Base-by-base conservation (phyloP, 1,140 invertebrate species). In the Steinernema feltiae region DNA sequence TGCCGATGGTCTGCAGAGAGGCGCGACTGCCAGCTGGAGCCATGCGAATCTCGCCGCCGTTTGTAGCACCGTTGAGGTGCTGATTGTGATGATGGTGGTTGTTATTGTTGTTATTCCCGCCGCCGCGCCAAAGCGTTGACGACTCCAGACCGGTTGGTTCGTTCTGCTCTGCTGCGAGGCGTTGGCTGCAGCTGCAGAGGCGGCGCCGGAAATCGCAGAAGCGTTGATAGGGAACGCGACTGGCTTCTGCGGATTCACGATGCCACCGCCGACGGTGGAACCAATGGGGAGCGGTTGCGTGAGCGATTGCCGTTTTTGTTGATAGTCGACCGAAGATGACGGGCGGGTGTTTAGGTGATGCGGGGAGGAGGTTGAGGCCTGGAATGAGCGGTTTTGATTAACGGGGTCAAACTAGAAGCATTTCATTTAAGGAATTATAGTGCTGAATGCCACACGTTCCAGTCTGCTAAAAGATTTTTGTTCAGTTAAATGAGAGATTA, bases 101-200 rank as follows among this genome's bases (percentile, higher is more conserved):
- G 53, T 63, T 63, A 3, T n/a, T 15, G 53, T 15, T 63, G 53
- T 15, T 27, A 21, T 63, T 63, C 53, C 53, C n/a, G n/a, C n/a
- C n/a, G n/a, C n/a, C n/a, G n/a, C n/a, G n/a, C n/a, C 53, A 27
- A 63, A 63, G 53, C 53, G 53, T 27, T 63, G 53, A 15, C 53
- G 53, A 63, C 24, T 63, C 53, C 53, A 63, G 53, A 63, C 53
- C 53, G 53, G 53, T 63, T 63, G 53, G 53, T 63, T 63, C 53
- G 53, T n/a, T 63, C 53, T 63, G 53, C 15, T 21, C 15, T n/a
- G n/a, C n/a, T n/a, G n/a, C n/a, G n/a, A n/a, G n/a, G n/a, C n/a
- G n/a, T n/a, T n/a, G n/a, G n/a, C n/a, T n/a, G n/a, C n/a, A n/a
- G n/a, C n/a, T n/a, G n/a, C n/a, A n/a, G 24, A 3, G 24, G 53